Evolutionary conservation across 2,888 invertebrate genomes (phyloP), one percentile per base, ranked within the genome.

Genomic region (Willowsia nigromaculata): DNA sequence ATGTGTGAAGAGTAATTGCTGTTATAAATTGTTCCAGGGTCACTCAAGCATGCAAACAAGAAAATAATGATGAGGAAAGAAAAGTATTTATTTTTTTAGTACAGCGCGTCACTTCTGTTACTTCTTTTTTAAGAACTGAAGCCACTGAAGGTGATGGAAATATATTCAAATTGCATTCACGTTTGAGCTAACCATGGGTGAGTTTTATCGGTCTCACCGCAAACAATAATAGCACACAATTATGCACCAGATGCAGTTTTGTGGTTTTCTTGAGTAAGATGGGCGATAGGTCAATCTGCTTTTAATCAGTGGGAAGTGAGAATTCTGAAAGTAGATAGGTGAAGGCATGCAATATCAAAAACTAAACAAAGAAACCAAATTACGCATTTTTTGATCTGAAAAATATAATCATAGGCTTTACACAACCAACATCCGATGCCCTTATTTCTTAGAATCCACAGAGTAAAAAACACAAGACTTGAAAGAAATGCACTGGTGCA

Each of bases 371-470:
- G 25, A 62, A 15, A 18, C 3, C 30, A 9, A 53, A 27, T 37
- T 22, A 9, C 25, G 15, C 0, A 25, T n/a, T 65, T 22, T 43
- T 71, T 22, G 40, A 13, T 43, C n/a, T 25, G 11, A 71, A 71
- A 84, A 53, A 65, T 30, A 30, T 59, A 74, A 74, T 59, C 74
- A 84, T n/a, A 74, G 83, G 53, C 71, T 53, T n/a, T n/a, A n/a
- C n/a, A n/a, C n/a, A n/a, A n/a, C n/a, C n/a, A n/a, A n/a, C n/a
- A n/a, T n/a, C n/a, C n/a, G n/a, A n/a, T n/a, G n/a, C n/a, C n/a
- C n/a, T n/a, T n/a, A n/a, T n/a, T n/a, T n/a, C n/a, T n/a, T n/a
- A n/a, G n/a, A n/a, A n/a, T n/a, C n/a, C n/a, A n/a, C n/a, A n/a
- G n/a, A n/a, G n/a, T n/a, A n/a, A n/a, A n/a, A n/a, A n/a, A n/a